These are phyloP conservation scores for Podargus strigoides DNA, from an alignment of 2,797 vertebrate genomes.

Conservation along the genomic window DNA sequence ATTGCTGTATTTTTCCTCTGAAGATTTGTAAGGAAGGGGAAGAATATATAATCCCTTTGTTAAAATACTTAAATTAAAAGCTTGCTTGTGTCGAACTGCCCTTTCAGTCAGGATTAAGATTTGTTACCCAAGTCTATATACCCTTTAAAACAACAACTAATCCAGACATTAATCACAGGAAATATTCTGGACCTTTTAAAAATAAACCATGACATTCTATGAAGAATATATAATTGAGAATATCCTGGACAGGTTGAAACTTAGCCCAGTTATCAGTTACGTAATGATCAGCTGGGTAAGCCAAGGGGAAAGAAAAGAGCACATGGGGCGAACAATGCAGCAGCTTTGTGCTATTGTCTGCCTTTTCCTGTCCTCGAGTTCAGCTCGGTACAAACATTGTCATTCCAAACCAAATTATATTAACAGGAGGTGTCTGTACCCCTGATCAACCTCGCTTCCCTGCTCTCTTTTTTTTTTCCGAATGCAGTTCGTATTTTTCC, in stretches of 20 bases:
- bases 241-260: conserved; percentile 67
- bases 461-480: accelerated
- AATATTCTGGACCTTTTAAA: conserved; percentile 51
- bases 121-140: conserved; percentile 43
- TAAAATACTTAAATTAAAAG: conserved; percentile 59
- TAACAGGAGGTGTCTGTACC: conserved; percentile 16
- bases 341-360: conserved; percentile 40
- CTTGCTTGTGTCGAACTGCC: conserved; percentile 36
- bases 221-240: conserved; percentile 62
- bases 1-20: conserved; percentile 50
- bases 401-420: conserved; percentile 23
- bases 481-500: accelerated
- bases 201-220: conserved; percentile 43
- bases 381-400: conserved; percentile 26
- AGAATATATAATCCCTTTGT: conserved; percentile 62
- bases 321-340: conserved; percentile 21
- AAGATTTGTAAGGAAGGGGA: conserved; percentile 50
- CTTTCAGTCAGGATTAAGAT: conserved; percentile 59
- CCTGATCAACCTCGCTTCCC: not conserved
- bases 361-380: conserved; percentile 50
- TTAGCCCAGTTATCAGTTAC: conserved; percentile 49
- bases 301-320: conserved; percentile 39
- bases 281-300: conserved; percentile 54
- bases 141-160: conserved; percentile 49
- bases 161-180: conserved; percentile 66